Conservation (phyloP, 2,797 vertebrate species). For the Netta rufina region DNA sequence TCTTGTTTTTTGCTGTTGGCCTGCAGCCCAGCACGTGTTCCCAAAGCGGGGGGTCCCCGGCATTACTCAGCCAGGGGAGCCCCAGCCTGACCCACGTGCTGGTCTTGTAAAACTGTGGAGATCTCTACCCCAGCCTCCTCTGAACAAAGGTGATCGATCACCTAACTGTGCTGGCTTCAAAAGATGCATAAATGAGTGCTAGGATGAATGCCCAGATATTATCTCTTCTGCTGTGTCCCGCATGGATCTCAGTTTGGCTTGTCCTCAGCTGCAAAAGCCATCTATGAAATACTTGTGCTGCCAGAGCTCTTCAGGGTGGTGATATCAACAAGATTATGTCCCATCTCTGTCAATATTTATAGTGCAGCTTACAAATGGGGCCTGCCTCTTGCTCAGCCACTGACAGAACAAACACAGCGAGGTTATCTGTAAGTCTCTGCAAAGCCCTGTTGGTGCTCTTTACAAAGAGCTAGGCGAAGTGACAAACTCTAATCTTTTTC, state of each 20-base stretch:
- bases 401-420: background rate
- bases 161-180: background rate
- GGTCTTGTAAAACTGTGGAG: background rate
- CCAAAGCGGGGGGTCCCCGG: background rate
- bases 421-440: background rate
- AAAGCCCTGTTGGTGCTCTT: background rate
- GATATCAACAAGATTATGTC: background rate
- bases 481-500: background rate
- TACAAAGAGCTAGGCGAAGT: background rate
- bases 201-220: background rate
- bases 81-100: background rate
- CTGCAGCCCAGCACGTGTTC: background rate
- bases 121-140: background rate
- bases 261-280: background rate
- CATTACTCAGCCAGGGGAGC: background rate
- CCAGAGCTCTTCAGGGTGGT: background rate
- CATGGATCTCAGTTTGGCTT: background rate
- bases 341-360: background rate
- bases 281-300: background rate
- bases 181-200: background rate
- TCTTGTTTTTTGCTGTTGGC: background rate
- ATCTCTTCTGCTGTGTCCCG: background rate
- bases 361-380: background rate
- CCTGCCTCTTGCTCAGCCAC: background rate
- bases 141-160: background rate